Evolutionary conservation across 2,113 vertebrate genomes (phyloP).

Genomic region (Zosterops lateralis): DNA sequence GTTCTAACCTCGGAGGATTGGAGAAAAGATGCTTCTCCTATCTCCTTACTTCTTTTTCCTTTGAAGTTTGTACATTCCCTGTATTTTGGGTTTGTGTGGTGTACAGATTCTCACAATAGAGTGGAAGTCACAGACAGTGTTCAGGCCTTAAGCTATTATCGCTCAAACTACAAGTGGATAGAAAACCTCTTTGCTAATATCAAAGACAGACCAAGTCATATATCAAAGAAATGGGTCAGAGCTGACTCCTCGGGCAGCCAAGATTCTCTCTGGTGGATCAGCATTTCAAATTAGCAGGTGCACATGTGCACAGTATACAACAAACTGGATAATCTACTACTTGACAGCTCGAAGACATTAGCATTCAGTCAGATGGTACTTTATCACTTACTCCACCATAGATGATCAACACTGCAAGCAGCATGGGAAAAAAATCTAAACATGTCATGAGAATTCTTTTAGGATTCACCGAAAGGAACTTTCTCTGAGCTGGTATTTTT

Average conservation of each 20-base stretch:
- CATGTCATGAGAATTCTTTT: background rate
- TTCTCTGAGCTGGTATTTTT: conserved; percentile 26
- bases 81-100: conserved; percentile 10
- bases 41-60: background rate
- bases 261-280: conserved; percentile 46
- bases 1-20: conserved; percentile 40
- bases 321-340: background rate
- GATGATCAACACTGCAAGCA: background rate
- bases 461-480: conserved; percentile 24
- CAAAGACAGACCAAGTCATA: conserved; percentile 22
- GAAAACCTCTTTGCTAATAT: conserved; percentile 36
- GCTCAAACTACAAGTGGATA: conserved; percentile 18
- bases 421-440: background rate
- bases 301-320: conserved; percentile 24
- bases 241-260: conserved; percentile 27
- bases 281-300: conserved; percentile 57
- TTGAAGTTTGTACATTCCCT: conserved; percentile 21
- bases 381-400: conserved; percentile 22
- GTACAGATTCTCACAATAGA: background rate
- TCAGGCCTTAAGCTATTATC: conserved; percentile 39
- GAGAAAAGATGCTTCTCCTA: conserved; percentile 3
- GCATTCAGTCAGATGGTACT: conserved; percentile 9
- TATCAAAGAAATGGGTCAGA: conserved; percentile 60
- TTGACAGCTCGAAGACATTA: conserved; percentile 8
- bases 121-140: conserved; percentile 1